phyloP scores from a whole-genome alignment of 2,113 vertebrate species.

The Hepsetus odoe region DNA sequence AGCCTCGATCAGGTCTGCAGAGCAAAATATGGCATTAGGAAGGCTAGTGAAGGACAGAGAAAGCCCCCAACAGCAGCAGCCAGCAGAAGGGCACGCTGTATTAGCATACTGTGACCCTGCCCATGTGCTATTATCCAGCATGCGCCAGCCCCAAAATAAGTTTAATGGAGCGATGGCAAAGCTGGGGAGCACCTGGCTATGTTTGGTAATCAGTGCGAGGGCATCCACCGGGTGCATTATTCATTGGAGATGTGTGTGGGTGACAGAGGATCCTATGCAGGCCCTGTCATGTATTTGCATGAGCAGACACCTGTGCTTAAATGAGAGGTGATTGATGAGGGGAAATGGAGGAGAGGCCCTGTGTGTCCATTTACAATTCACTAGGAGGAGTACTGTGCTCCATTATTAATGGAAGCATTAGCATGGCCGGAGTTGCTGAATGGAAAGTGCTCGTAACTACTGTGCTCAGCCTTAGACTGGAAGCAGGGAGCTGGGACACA shows the following conservation, averaged over 20 bases:
- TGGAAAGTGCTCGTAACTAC: conserved; percentile 8
- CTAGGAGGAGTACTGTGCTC: conserved; percentile 48
- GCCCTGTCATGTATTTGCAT: conserved; percentile 63
- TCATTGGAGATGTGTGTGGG: conserved; percentile 54
- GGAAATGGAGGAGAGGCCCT: conserved; percentile 64
- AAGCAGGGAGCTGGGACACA: conserved; percentile 24
- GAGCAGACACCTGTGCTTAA: conserved; percentile 75
- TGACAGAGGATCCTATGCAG: conserved; percentile 40
- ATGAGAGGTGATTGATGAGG: conserved; percentile 69
- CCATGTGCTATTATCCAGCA: conserved; percentile 32
- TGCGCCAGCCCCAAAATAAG: conserved; percentile 26
- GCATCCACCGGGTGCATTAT: conserved; percentile 64
- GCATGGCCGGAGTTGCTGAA: conserved; percentile 12
- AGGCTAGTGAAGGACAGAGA: conserved; percentile 19
- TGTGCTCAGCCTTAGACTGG: background rate
- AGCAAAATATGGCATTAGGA: conserved; percentile 20
- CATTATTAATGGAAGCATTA: conserved; percentile 41
- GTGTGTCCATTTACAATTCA: conserved; percentile 73
- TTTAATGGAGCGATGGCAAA: conserved; percentile 47
- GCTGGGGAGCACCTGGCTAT: background rate
- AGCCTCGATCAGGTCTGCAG: conserved; percentile 92
- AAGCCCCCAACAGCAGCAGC: background rate
- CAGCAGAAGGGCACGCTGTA: background rate
- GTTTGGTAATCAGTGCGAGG: conserved; percentile 41
- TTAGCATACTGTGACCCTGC: conserved; percentile 43